phyloP scores from a whole-genome alignment of 1,140 invertebrate genomes.

The Drosophila tsacasi region DNA sequence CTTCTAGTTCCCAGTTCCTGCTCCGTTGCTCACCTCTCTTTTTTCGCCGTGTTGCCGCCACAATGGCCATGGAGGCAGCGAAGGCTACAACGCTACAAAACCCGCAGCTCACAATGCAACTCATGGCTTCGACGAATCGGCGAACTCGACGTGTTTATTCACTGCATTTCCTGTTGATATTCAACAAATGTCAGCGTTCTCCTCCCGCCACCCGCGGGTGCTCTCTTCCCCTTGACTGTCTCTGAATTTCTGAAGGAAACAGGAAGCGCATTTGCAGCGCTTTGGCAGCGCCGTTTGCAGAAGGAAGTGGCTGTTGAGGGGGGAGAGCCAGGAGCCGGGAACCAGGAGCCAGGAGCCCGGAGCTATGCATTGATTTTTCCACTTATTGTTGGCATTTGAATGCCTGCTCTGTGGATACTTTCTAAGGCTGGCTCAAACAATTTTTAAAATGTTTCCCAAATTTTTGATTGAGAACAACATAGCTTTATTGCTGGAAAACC shows the following conservation, averaged over 20 bases:
- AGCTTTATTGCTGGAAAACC: neutral
- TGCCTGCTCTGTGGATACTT: neutral
- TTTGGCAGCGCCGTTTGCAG: constrained; percentile 33
- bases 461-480: too few species aligned
- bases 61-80: constrained; percentile 31
- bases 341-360: constrained; percentile 14
- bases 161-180: constrained; percentile 84
- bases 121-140: constrained; percentile 48
- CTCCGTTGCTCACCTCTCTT: neutral
- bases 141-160: constrained; percentile 76
- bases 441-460: neutral
- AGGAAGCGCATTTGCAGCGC: constrained; percentile 75
- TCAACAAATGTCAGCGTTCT: constrained; percentile 67
- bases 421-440: neutral
- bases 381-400: constrained; percentile 62
- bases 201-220: constrained; percentile 2
- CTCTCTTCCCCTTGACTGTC: constrained; percentile 9
- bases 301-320: constrained; percentile 5
- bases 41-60: constrained; percentile 2
- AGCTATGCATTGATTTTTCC: constrained; percentile 74
- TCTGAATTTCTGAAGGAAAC: constrained; percentile 56
- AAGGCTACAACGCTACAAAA: constrained; percentile 17
- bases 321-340: neutral
- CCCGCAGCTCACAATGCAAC: constrained; percentile 48
- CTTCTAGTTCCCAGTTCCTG: neutral